Base-by-base conservation (phyloP, 2,797 vertebrate genomes). In the Chelmon rostratus region DNA sequence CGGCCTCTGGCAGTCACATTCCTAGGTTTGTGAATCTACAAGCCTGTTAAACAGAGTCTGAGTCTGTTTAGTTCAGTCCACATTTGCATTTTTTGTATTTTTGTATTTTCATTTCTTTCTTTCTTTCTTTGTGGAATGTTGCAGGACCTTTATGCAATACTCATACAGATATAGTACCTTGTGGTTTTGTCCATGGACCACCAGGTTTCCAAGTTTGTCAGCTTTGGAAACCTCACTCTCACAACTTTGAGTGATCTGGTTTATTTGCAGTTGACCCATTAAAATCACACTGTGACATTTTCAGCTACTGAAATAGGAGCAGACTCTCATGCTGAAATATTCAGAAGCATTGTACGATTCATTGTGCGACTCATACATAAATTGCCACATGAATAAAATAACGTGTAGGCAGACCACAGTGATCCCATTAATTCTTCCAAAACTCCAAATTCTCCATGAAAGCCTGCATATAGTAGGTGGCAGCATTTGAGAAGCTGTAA, bases 231-330 rank as follows among this genome's bases (percentile, higher is more conserved):
- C 25, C 19, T 75, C 5, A 66, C 46, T 83, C 81, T 89, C 68
- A 84, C 57, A 86, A 87, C 81, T 90, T 84, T 79, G 83, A 81
- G 69, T 90, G 90, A 92, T 91, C 88, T 88, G 87, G 83, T 93
- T 93, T 78, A 82, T 86, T 87, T 88, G 58, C 61, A 80, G 69
- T 47, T 89, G 89, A 82, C 86, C 91, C 81, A 93, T 37, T 89
- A 92, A 91, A 91, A 72, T 62, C 58, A 53, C 23, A 42, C 33
- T 35, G 44, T 71, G 59, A 66, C 79, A 75, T 82, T 63, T 75
- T 84, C 78, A 75, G 70, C 79, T 19, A 47, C 74, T 83, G 68
- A 23, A 92, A 91, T 28, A 89, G 77, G 88, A 92, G 83, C 88
- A 88, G 49, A 67, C 59, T 65, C 59, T 10, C 68, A 38, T 64